Base-by-base conservation (phyloP, 2,113 vertebrate species). In the Phylloscopus trochilus region DNA sequence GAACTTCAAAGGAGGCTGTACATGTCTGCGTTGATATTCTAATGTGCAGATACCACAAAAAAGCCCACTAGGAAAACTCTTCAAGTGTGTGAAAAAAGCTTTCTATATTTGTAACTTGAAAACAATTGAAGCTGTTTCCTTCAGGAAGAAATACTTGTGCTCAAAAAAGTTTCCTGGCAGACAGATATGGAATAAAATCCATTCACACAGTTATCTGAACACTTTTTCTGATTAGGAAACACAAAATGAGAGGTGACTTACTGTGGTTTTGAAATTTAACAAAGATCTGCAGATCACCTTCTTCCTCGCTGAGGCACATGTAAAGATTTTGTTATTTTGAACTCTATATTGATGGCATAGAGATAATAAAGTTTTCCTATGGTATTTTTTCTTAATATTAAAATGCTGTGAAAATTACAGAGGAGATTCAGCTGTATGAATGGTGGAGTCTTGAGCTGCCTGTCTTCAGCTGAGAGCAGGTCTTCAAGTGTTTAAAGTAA, bases 21-120 rank as follows among this genome's bases (percentile, higher is more conserved):
- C 62, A 30, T 37, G 60, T 81, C 89, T 93, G 5, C 12, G 9
- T 90, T 3, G 0, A 69, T 93, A 92, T 91, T 95, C 62, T 92
- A 93, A 84, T 75, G 37, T 75, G 83, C 41, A 91, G 89, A 89
- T 89, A 60, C 64, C 91, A 81, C 80, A 94, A 72, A 91, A 93
- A 78, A 91, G 44, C 80, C 56, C 89, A 74, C 44, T 74, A 87
- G 91, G 76, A 94, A 92, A 89, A 83, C 47, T 83, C 37, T 88
- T 69, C 47, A 94, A 86, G 62, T 72, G 33, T 63, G 39, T 87
- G 52, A 52, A 69, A 84, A 94, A 87, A 80, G 43, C 76, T 92
- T 91, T 92, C 87, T 93, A 11, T 94, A 90, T 83, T 96, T 94
- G 64, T 84, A 89, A 49, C 86, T 75, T 84, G 52, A 92, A 93